A percentile compares a stretch with the other conserved stretches of the same genome.
phyloP scores from a whole-genome alignment of 2,888 invertebrate genomes.

The Chloroclystis v-ata region DNA sequence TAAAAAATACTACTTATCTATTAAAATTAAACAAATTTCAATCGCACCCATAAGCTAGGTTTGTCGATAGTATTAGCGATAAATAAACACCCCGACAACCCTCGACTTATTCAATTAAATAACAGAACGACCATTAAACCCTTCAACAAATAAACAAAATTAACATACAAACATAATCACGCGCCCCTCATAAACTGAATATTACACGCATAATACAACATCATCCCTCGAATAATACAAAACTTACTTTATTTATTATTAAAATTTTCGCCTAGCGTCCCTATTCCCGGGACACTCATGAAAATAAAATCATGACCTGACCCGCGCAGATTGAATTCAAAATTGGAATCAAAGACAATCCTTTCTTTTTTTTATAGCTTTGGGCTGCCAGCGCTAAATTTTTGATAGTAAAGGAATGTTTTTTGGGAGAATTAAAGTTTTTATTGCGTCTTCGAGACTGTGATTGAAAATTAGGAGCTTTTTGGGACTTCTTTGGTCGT shows the following conservation, averaged over 20 bases:
- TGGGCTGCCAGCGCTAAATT: constrained; percentile 58
- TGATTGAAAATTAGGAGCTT: constrained; percentile 20
- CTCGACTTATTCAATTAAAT: neutral
- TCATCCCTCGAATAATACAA: neutral
- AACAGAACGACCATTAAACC: constrained; percentile 1
- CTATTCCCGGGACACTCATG: constrained; percentile 66
- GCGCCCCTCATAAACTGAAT: constrained; percentile 21
- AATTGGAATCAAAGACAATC: constrained; percentile 75
- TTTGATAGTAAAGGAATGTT: constrained; percentile 42
- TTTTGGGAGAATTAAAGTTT: constrained; percentile 19
- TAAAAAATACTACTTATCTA: too few relatives aligned
- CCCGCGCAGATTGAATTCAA: constrained; percentile 73
- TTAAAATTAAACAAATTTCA: too few relatives aligned
- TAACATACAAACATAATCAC: constrained; percentile 20
- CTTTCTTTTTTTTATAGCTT: constrained; percentile 50
- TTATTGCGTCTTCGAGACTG: constrained; percentile 17
- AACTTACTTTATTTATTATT: constrained; percentile 60
- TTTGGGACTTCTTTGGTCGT: constrained; percentile 18
- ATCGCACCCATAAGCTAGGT: too few relatives aligned
- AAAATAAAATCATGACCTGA: constrained; percentile 76
- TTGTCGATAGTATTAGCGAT: too few relatives aligned
- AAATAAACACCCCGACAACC: too few relatives aligned
- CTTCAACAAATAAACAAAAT: constrained; percentile 19
- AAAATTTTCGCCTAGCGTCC: constrained; percentile 43
- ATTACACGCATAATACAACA: constrained; percentile 17